Evolutionary conservation across 2,113 vertebrate genomes (phyloP).

Genomic region (Brachyhypopomus gauderio): DNA sequence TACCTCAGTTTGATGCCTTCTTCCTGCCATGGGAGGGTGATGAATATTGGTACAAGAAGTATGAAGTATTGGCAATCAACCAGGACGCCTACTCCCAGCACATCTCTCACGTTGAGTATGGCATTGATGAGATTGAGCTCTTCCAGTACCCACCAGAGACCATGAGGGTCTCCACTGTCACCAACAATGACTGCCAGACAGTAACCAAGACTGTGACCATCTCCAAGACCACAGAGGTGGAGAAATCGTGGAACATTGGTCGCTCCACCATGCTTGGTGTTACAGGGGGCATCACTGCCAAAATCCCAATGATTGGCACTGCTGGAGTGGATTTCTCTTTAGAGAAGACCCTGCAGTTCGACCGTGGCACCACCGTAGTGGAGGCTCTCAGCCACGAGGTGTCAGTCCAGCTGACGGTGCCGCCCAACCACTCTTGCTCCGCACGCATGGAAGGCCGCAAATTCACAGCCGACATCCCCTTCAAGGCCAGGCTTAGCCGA

Average conservation of each 20-base stretch:
- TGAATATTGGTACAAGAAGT: conserved; percentile 76
- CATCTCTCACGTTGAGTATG: conserved; percentile 70
- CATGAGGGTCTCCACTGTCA: conserved; percentile 69
- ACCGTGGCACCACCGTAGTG: conserved; percentile 66
- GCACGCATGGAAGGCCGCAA: conserved; percentile 74
- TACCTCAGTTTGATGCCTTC: conserved; percentile 70
- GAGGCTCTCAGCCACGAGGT: conserved; percentile 70
- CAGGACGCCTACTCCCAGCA: conserved; percentile 71
- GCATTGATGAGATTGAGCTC: conserved; percentile 66
- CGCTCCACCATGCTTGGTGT: conserved; percentile 69
- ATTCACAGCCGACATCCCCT: conserved; percentile 72
- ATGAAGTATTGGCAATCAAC: conserved; percentile 74
- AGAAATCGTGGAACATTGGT: conserved; percentile 75
- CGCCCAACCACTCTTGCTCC: conserved; percentile 70
- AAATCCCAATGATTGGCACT: conserved; percentile 70
- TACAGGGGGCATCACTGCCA: conserved; percentile 66
- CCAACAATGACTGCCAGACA: conserved; percentile 72
- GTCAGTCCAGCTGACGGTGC: conserved; percentile 67
- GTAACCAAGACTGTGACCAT: conserved; percentile 70
- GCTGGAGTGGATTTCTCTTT: conserved; percentile 65
- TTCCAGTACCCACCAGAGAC: conserved; percentile 74
- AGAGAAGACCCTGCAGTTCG: conserved; percentile 71
- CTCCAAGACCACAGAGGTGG: conserved; percentile 66
- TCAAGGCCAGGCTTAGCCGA: conserved; percentile 69
- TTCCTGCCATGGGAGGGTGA: conserved; percentile 76